phyloP scores from a whole-genome alignment of 2,888 invertebrate genomes.

The Andricus curvator region DNA sequence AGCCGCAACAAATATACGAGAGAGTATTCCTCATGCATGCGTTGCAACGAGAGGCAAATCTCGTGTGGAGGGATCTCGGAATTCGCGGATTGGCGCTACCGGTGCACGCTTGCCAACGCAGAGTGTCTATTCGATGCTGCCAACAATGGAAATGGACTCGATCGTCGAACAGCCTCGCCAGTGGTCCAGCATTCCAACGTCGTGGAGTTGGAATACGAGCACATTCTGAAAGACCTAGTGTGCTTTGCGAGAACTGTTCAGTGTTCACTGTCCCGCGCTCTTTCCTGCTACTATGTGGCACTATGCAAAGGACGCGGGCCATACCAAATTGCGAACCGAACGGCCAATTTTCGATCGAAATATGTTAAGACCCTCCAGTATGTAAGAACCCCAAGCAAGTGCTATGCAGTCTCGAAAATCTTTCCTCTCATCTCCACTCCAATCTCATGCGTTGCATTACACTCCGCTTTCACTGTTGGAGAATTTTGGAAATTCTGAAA shows the following conservation, averaged over 20 bases:
- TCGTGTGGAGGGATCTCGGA: background rate
- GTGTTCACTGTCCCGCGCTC: background rate
- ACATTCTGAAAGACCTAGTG: background rate
- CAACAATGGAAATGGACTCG: constrained; percentile 66
- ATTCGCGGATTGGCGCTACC: background rate
- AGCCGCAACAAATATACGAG: background rate
- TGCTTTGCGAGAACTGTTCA: background rate
- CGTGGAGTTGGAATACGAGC: constrained; percentile 57
- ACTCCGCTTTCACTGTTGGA: background rate
- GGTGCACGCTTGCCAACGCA: constrained; percentile 54
- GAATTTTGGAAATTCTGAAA: too few relatives aligned
- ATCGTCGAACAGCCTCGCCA: constrained; percentile 3
- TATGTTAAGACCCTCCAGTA: constrained; percentile 66
- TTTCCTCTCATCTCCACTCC: background rate
- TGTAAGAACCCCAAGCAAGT: constrained; percentile 49
- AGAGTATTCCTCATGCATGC: background rate
- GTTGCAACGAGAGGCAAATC: background rate
- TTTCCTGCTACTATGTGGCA: background rate
- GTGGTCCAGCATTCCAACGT: constrained; percentile 65
- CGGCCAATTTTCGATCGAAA: constrained; percentile 63
- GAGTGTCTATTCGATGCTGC: constrained; percentile 41
- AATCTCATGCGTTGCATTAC: background rate
- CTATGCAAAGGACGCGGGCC: constrained; percentile 39
- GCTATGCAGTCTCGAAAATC: background rate
- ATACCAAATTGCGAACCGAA: constrained; percentile 65